Evolutionary conservation across 35 echinoderm and acorn worm genomes (phyloP).

Genomic region (Ophioderma brevispina): DNA sequence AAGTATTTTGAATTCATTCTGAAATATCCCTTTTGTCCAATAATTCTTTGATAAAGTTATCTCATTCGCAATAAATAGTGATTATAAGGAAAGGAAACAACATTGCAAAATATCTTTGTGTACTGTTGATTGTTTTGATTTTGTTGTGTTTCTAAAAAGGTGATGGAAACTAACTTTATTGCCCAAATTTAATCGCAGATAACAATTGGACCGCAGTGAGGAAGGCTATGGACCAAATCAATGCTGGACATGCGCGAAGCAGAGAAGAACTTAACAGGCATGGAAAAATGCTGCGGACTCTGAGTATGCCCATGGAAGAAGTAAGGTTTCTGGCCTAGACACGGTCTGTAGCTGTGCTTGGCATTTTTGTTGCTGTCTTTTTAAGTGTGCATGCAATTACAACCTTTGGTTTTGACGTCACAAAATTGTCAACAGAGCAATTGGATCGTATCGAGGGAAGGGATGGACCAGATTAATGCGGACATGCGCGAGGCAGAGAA

Average conservation of each 20-base stretch:
- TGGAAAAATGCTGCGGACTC: slow-evolving; percentile 97
- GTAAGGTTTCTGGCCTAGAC: slow-evolving; percentile 49
- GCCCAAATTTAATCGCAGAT: slow-evolving; percentile 27
- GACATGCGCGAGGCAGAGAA: slow-evolving; percentile 99
- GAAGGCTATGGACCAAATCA: slow-evolving; percentile 99
- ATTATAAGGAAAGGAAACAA: too few species aligned
- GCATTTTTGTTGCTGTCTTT: neutral
- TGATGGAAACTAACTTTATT: neutral
- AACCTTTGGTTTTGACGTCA: neutral
- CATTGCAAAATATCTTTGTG: too few species aligned
- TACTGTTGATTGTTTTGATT: too few species aligned
- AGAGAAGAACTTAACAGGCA: slow-evolving; percentile 94
- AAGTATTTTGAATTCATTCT: too few species aligned
- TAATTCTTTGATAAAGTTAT: too few species aligned
- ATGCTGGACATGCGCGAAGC: slow-evolving; percentile 98
- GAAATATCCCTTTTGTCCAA: too few species aligned
- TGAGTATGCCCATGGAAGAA: slow-evolving; percentile 99
- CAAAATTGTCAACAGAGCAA: slow-evolving; percentile 65
- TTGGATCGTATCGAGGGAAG: slow-evolving; percentile 98
- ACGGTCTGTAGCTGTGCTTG: neutral
- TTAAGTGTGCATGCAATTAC: neutral
- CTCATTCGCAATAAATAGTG: too few species aligned
- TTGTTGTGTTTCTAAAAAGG: too few species aligned
- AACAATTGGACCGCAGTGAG: slow-evolving; percentile 98
- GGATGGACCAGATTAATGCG: slow-evolving; percentile 98